Evolutionary conservation across 2,888 invertebrate species (phyloP), one percentile per base, ranked within the genome.

Genomic region (Drosophila paracracens): DNA sequence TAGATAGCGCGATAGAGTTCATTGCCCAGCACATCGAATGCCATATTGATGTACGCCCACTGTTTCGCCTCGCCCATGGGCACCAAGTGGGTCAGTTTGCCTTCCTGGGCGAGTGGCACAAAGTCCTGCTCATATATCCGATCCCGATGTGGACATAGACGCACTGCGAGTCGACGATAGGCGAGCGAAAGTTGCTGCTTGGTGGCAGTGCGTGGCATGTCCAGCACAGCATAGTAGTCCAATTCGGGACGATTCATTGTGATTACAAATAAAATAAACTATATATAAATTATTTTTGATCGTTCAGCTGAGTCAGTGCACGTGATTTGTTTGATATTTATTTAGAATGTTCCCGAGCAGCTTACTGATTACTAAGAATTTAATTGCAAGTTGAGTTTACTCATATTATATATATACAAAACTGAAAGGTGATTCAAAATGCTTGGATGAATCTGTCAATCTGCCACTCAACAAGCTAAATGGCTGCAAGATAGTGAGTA

Each of bases 211-310:
- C 95, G 95, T 65, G 95, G 94, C 53, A 97, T 93, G 62, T 96
- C 95, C 50, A 97, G 93, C 75, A 97, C 95, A 4, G 96, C 95
- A 91, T 97, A 97, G 92, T 97, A 97, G 92, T 97, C 96, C 71
- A 96, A 60, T 69, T 93, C 93, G 0, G 83, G 82, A 10, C 82
- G 82, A 64, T 91, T 91, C 92, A 92, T 92, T 48, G 60, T 64
- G 18, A 11, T n/a, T 29, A 13, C 40, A 48, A 51, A 27, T n/a
- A 46, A 13, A 51, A 35, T 50, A 13, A 43, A 61, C 58, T 48
- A 51, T 60, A 53, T 27, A 36, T 0, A 29, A 56, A 18, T 4
- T 56, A 25, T 13, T 33, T 43, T 35, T 2, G 36, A 51, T 56
- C 8, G 36, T 48, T 52, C 48, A 66, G 65, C 5, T 8, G 53